A percentile compares a stretch with the other conserved stretches of the same genome.
Conservation (phyloP, 2,113 vertebrate species). For the Lonchura striata region DNA sequence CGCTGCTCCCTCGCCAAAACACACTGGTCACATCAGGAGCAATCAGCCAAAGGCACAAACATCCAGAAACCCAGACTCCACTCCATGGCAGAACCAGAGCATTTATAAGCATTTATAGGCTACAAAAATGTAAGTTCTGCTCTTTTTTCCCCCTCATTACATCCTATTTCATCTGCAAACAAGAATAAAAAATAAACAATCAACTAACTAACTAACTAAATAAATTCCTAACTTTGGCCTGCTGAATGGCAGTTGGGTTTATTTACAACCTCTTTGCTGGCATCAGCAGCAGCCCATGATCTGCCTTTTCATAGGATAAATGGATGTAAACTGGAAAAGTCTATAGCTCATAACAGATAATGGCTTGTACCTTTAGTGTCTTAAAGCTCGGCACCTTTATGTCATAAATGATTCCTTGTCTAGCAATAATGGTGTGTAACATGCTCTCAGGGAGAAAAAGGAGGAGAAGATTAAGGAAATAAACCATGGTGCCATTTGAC, state of each 20-base stretch:
- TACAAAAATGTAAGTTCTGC: not conserved
- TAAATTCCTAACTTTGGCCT: not conserved
- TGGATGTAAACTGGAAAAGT: not conserved
- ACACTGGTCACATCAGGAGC: not conserved
- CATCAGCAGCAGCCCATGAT: not conserved
- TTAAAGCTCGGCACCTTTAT: slow-evolving; percentile 53
- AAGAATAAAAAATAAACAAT: not conserved
- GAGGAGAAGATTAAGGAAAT: not conserved
- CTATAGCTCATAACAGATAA: slow-evolving; percentile 22
- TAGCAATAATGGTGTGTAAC: not conserved
- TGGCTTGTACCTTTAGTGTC: slow-evolving; percentile 6
- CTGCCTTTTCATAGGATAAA: slow-evolving; percentile 8
- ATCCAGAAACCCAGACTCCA: not conserved
- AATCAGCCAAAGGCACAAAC: not conserved
- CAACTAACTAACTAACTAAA: not conserved
- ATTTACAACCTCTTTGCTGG: not conserved
- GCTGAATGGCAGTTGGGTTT: not conserved
- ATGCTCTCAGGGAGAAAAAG: not conserved
- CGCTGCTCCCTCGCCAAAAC: not conserved
- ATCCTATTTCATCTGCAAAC: not conserved
- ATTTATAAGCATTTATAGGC: not conserved
- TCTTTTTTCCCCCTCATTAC: not conserved
- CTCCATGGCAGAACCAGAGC: not conserved
- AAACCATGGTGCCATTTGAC: not conserved
- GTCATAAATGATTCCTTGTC: not conserved